Evolutionary conservation across 2,113 vertebrate genomes (phyloP).

Genomic region (Salvelinus alpinus): DNA sequence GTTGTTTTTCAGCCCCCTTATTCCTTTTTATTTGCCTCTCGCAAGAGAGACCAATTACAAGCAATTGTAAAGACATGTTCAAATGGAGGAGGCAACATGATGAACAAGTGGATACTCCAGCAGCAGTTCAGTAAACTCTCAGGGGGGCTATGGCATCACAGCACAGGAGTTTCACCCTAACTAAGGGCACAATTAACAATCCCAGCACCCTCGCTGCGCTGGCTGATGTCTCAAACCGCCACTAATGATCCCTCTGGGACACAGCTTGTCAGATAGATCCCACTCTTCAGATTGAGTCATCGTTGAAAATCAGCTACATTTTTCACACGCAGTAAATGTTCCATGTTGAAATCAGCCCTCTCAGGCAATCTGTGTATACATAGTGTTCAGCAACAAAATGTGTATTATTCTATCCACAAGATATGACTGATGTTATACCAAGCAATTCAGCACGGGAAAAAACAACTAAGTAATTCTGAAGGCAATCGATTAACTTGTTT

Average conservation of each 20-base stretch:
- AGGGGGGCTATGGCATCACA: not conserved
- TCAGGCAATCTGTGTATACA: not conserved
- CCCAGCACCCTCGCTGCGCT: not conserved
- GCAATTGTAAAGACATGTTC: not conserved
- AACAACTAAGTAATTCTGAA: too few relatives aligned
- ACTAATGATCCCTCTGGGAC: not conserved
- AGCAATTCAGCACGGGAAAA: not conserved
- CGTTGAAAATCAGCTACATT: not conserved
- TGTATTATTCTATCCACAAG: not conserved
- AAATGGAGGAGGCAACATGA: not conserved
- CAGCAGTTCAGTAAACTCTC: not conserved
- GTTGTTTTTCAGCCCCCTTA: not conserved
- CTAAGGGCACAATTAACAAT: not conserved
- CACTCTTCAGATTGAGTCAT: not conserved
- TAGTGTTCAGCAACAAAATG: not conserved
- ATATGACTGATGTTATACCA: not conserved
- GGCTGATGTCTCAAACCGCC: not conserved
- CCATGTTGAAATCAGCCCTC: not conserved
- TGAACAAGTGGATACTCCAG: not conserved
- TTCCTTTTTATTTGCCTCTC: not conserved
- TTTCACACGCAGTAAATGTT: not conserved
- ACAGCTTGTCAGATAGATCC: not conserved
- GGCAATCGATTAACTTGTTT: too few relatives aligned
- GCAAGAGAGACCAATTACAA: not conserved
- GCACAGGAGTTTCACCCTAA: not conserved